A percentile compares a stretch with the other conserved stretches of the same genome.
These are phyloP conservation scores for Prunella himalayana DNA, from an alignment of 2,113 vertebrate genomes.

Conservation along the genomic window DNA sequence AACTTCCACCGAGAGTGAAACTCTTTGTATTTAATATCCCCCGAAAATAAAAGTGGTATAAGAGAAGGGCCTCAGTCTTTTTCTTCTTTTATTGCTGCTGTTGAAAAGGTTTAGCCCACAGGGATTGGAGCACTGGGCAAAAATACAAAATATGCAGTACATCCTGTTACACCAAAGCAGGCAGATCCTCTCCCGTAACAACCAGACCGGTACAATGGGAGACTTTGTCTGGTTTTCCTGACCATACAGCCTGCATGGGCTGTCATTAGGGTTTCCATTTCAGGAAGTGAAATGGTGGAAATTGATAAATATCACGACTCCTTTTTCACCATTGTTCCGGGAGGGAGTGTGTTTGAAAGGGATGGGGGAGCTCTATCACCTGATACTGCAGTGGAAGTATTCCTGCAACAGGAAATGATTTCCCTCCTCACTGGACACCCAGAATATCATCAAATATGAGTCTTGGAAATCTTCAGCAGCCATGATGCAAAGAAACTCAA, in stretches of 20 bases:
- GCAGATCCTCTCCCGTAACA: conserved; percentile 34
- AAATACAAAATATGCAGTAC: conserved; percentile 53
- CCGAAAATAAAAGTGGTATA: conserved; percentile 50
- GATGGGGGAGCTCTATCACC: neutral
- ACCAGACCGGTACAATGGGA: conserved; percentile 43
- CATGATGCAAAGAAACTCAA: neutral
- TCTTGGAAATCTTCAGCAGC: neutral
- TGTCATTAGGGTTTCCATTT: conserved; percentile 53
- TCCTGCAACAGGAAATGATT: neutral
- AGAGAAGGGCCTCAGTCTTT: conserved; percentile 52
- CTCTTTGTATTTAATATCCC: conserved; percentile 58
- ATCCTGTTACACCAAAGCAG: conserved; percentile 44
- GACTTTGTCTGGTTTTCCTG: conserved; percentile 48
- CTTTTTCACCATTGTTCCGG: conserved; percentile 30
- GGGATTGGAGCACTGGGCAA: conserved; percentile 22
- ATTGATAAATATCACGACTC: conserved; percentile 8
- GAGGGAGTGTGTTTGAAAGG: neutral
- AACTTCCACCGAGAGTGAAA: conserved; percentile 31
- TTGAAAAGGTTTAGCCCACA: conserved; percentile 54
- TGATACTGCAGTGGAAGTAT: neutral
- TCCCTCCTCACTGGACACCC: neutral
- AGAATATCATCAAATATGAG: neutral
- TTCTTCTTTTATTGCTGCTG: conserved; percentile 57
- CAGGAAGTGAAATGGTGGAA: conserved; percentile 44
- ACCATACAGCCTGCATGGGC: neutral